Evolutionary conservation across 2,888 invertebrate species (phyloP).

Genomic region (Sphaeridia pumilis): DNA sequence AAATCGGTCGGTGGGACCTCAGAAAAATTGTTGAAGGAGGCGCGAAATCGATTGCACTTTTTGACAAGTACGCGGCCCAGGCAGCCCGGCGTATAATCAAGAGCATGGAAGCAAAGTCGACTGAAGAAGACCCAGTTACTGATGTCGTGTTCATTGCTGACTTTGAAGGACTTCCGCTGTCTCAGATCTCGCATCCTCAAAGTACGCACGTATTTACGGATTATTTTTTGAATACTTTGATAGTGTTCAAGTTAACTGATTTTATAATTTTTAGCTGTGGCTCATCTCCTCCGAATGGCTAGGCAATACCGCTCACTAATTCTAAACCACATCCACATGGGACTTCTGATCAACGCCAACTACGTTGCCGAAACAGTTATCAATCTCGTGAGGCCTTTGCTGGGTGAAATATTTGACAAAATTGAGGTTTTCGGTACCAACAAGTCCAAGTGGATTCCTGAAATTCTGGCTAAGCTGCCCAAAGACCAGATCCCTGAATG

Average conservation of each 20-base stretch:
- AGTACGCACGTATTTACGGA: neutral
- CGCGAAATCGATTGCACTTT: neutral
- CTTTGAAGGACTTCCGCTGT: neutral
- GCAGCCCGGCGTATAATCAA: neutral
- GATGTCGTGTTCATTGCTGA: slow-evolving; percentile 1
- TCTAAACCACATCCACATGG: neutral
- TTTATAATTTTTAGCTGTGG: neutral
- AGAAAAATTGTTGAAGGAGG: neutral
- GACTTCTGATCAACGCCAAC: slow-evolving; percentile 1
- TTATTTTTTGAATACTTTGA: neutral
- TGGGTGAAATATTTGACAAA: neutral
- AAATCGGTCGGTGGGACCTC: neutral
- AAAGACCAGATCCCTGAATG: neutral
- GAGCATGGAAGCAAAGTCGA: neutral
- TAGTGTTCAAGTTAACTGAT: neutral
- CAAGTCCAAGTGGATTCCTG: slow-evolving; percentile 1
- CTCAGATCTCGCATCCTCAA: slow-evolving; percentile 2
- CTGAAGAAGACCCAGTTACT: neutral
- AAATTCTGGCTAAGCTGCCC: neutral
- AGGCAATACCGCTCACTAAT: neutral
- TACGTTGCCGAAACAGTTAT: slow-evolving; percentile 2
- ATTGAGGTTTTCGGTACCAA: slow-evolving; percentile 1
- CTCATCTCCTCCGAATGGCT: slow-evolving; percentile 3
- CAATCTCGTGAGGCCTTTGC: neutral
- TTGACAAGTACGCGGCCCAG: neutral